These are phyloP conservation scores for Pteropus alecto DNA, from an alignment of 2,113 vertebrate genomes.

Conservation along the genomic window DNA sequence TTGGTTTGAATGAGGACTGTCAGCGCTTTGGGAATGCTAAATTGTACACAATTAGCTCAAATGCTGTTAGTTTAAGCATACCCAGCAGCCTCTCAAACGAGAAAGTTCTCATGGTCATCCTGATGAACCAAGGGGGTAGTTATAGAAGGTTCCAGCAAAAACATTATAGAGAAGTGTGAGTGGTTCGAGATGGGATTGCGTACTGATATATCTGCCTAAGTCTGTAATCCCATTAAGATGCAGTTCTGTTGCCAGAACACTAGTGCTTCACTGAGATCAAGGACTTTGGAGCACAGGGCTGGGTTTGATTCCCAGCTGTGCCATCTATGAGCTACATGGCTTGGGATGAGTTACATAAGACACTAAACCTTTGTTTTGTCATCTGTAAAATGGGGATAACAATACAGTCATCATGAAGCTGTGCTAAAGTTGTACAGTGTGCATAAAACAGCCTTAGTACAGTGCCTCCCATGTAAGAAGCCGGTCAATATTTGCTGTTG, in stretches of 20 bases:
- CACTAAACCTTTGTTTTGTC: not conserved
- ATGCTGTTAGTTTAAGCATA: conserved; percentile 73
- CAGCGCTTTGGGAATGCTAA: conserved; percentile 82
- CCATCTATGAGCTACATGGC: rapidly evolving
- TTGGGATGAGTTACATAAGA: not conserved
- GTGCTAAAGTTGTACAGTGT: not conserved
- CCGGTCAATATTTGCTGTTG: no score
- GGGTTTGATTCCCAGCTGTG: not conserved
- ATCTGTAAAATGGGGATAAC: not conserved
- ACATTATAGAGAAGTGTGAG: not conserved
- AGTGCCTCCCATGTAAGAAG: not conserved
- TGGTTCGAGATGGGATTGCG: rapidly evolving
- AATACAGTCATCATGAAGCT: not conserved
- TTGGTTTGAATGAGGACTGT: conserved; percentile 85
- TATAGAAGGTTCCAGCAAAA: conserved; percentile 16
- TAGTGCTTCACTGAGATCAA: not conserved
- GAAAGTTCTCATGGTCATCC: conserved; percentile 68
- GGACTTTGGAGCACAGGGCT: not conserved
- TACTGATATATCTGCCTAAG: no score
- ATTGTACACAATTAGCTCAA: conserved; percentile 80
- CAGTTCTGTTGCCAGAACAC: not conserved
- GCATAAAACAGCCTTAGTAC: not conserved
- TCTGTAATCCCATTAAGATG: not conserved
- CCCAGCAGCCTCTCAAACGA: conserved; percentile 71
- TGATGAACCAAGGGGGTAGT: conserved; percentile 69